Percentiles rank a stretch among this genome's conserved stretches.
phyloP scores from a whole-genome alignment of 2,797 vertebrate species.

The Xenentodon cancila region DNA sequence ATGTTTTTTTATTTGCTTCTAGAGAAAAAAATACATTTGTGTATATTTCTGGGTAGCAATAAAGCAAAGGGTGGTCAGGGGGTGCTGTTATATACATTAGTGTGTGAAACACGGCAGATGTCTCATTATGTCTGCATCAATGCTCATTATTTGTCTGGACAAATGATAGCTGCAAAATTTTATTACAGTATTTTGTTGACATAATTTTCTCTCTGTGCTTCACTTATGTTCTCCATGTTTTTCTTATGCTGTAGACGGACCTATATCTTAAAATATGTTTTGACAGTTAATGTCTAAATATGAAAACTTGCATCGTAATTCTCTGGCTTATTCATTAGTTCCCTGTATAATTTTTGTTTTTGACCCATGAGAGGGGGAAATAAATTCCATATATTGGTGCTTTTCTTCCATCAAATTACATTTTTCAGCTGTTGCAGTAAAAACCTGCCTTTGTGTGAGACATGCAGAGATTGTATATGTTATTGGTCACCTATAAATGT shows the following conservation, averaged over 20 bases:
- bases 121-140: conserved; percentile 49
- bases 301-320: too few species aligned
- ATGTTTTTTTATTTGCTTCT: conserved; percentile 60
- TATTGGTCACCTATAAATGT: too few species aligned
- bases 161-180: conserved; percentile 5
- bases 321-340: too few species aligned
- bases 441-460: too few species aligned
- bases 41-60: conserved; percentile 55
- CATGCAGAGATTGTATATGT: too few species aligned
- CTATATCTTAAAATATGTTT: background rate
- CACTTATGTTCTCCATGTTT: background rate
- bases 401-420: too few species aligned
- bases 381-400: too few species aligned
- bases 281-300: background rate
- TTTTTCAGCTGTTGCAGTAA: too few species aligned
- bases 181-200: conserved; percentile 1
- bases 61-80: conserved; percentile 22
- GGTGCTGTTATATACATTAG: conserved; percentile 26
- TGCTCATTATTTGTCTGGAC: conserved; percentile 15
- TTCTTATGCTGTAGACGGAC: background rate
- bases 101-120: conserved; percentile 51
- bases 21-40: conserved; percentile 50
- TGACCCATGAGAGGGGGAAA: too few species aligned
- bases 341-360: too few species aligned
- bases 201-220: background rate